Base-by-base conservation (phyloP, 2,113 vertebrate genomes). In the Prunella himalayana region DNA sequence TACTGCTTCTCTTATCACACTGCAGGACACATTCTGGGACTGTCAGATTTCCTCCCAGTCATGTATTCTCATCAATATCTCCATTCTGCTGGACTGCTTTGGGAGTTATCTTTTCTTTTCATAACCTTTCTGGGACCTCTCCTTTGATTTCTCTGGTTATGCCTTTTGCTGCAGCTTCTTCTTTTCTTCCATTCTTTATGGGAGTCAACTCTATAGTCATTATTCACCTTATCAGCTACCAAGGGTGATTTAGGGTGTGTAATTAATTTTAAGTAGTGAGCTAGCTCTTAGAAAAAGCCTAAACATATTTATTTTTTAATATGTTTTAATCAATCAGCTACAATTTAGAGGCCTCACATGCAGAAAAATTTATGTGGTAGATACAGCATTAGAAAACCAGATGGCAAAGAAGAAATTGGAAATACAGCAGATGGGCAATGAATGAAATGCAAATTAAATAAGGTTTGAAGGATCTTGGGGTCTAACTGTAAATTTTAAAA, bases 351-450 rank as follows among this genome's bases (percentile, higher is more conserved):
- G 8, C 6, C 12, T 59, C 92, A 33, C 6, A 1, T 51, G 31
- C 31, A 75, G 35, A 70, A 65, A 86, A 92, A 78, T 2, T 45
- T 54, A 49, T 80, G 56, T 3, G 2, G 15, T 81, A 24, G 42
- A 86, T 81, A 75, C 69, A 86, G 50, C 42, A 57, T 82, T 90
- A 90, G 45, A 92, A 90, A 97, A 92, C 12, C 82, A 93, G 86
- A 88, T 90, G 91, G 88, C 35, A 73, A 75, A 88, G 44, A 82
- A 94, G 76, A 90, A 88, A 86, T 30, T 66, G 42, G 44, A 96
- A 92, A 81, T 90, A 75, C 10, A 92, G 45, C 88, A 97, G 91
- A 88, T 88, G 77, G 76, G 90, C 39, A 94, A 82, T 47, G 44
- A 95, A 81, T 75, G 60, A 86, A 56, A 94, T 24, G 47, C 24